Base-by-base conservation (phyloP, 1,140 invertebrate species). In the Araneus ventricosus region DNA sequence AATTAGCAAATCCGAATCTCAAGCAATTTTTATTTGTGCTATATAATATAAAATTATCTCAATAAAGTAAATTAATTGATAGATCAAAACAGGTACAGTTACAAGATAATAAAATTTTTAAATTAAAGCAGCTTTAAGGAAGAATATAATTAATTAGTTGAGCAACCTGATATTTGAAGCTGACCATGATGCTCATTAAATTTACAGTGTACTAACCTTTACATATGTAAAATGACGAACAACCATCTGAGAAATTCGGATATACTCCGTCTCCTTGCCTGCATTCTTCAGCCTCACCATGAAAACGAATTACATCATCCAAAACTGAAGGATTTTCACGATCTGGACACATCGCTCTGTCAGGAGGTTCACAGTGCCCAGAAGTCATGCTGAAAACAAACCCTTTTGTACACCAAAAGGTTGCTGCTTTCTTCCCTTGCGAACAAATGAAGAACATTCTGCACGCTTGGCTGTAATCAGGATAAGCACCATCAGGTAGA, bases 171-270 rank as follows among this genome's bases (percentile, higher is more conserved):
- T 41, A 41, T 4, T 2, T 41, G 39, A 41, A 41, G 3, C 2
- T 41, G 39, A 41, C 2, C 2, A 27, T 22, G 7, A 70, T 37
- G n/a, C 1, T 27, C 52, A n/a, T 30, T 45, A 45, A 45, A n/a
- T n/a, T 52, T 0, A 14, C 45, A 52, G n/a, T 52, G 17, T 52
- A 52, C 90, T 90, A 20, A 94, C 94, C 90, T 93, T 87, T 94
- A 52, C 96, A 97, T 93, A 96, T 96, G 94, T 96, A 97, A 95
- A 97, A 97, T 22, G 96, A 96, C 22, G 96, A 95, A 94, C 97
- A 97, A 5, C 96, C 96, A 0, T 96, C 96, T 45, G 95, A 95
- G 10, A 95, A 95, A 80, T 97, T 96, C 4, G 96, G 95, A 94
- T 96, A 97, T 79, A 96, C 96, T 0, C 96, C 96, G 94, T 97